Conservation (phyloP, 2,888 invertebrate genomes). For the Falcaria lacertinaria region DNA sequence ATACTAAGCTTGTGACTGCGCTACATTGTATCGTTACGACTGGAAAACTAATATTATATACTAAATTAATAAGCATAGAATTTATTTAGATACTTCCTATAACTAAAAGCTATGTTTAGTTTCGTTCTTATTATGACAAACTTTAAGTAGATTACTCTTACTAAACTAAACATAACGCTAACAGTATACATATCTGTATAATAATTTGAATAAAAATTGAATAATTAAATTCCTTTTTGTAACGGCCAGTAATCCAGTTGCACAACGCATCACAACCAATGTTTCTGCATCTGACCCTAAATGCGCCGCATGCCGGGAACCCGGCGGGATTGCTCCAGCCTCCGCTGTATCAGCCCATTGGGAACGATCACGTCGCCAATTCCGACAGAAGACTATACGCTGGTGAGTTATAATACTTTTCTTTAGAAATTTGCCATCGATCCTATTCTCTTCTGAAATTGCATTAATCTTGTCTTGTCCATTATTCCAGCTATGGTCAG, state of each 20-base stretch:
- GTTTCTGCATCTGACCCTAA: constrained; percentile 89
- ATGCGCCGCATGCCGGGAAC: constrained; percentile 90
- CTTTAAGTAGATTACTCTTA: no score
- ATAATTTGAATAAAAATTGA: no score
- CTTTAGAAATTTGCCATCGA: constrained; percentile 1
- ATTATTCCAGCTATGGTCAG: constrained; percentile 82
- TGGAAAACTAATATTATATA: no score
- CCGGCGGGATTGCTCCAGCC: constrained; percentile 85
- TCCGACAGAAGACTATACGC: constrained; percentile 85
- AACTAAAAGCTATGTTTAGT: no score
- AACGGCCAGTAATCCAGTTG: constrained; percentile 73
- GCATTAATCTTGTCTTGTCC: no score
- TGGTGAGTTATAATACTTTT: constrained; percentile 67
- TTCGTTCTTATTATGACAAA: no score
- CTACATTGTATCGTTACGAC: no score
- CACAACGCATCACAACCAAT: constrained; percentile 83
- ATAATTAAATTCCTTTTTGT: not conserved
- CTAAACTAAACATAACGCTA: no score
- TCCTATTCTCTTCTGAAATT: not conserved
- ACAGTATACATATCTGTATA: no score
- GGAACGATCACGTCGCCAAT: constrained; percentile 85
- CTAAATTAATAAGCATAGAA: no score
- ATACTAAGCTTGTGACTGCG: no score
- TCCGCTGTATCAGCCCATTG: constrained; percentile 82
- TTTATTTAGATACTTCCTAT: no score